Percentiles rank a stretch among this genome's conserved stretches.
Conservation (phyloP, 2,797 vertebrate species). For the Muscicapa comitata region DNA sequence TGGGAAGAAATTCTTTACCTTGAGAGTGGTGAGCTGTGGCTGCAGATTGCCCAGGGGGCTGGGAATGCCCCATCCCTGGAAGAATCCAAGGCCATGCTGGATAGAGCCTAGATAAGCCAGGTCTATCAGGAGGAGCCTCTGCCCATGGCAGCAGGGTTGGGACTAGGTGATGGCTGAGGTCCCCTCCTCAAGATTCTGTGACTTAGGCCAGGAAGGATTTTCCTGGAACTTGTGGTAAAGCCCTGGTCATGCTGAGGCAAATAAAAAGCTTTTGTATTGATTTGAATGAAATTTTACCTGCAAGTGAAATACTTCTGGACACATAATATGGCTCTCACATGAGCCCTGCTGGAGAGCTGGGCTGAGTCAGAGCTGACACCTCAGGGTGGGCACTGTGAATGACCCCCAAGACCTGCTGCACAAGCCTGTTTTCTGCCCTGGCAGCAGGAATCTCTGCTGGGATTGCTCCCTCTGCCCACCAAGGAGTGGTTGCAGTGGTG, state of each 20-base stretch:
- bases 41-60: neutral
- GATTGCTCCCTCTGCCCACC: neutral
- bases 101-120: neutral
- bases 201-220: neutral
- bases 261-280: neutral
- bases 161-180: no score
- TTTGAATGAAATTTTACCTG: neutral
- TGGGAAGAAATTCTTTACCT: neutral
- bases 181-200: neutral
- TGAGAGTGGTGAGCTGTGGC: neutral
- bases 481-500: neutral
- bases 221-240: neutral
- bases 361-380: neutral
- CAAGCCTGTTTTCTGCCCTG: neutral
- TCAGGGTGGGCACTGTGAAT: neutral
- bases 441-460: neutral
- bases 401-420: no score
- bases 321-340: rapidly evolving
- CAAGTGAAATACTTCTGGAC: neutral
- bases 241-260: neutral
- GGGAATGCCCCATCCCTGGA: neutral
- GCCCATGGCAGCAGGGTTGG: neutral
- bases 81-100: neutral
- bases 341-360: neutral
- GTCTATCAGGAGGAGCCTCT: neutral